Conservation (phyloP, 2,888 invertebrate genomes). For the Caenorhabditis sp. region DNA sequence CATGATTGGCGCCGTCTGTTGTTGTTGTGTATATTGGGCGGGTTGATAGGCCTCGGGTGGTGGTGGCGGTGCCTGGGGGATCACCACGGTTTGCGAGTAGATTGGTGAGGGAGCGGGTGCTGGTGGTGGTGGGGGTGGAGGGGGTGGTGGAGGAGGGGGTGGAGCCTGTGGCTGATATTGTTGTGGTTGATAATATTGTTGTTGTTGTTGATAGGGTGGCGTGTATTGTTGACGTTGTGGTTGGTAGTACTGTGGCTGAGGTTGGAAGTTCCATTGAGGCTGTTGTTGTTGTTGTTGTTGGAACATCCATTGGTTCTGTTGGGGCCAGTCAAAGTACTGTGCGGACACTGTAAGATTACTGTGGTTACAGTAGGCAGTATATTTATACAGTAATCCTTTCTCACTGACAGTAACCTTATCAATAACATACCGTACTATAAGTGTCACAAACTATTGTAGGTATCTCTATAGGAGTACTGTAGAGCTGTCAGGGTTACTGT, state of each 20-base stretch:
- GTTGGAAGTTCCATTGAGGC: constrained; percentile 2
- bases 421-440: too few species aligned
- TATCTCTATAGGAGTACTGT: too few species aligned
- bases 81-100: constrained; percentile 39
- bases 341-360: neutral
- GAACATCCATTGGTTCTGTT: constrained; percentile 23
- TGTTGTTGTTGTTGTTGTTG: constrained; percentile 23
- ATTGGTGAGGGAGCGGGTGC: constrained; percentile 36
- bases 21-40: constrained; percentile 26
- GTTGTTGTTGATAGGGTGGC: constrained; percentile 3
- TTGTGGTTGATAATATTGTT: constrained; percentile 29
- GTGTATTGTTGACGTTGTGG: constrained; percentile 13
- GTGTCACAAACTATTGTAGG: too few species aligned
- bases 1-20: constrained; percentile 23
- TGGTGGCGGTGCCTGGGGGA: constrained; percentile 40
- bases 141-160: constrained; percentile 25
- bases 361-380: too few species aligned
- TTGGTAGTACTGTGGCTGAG: constrained; percentile 20
- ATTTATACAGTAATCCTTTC: too few species aligned
- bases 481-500: too few species aligned
- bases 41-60: constrained; percentile 39
- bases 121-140: constrained; percentile 23
- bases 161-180: constrained; percentile 20
- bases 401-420: too few species aligned
- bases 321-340: constrained; percentile 37